phyloP scores from a whole-genome alignment of 53 echinoderm and acorn worm genomes.

The Crossaster papposus region DNA sequence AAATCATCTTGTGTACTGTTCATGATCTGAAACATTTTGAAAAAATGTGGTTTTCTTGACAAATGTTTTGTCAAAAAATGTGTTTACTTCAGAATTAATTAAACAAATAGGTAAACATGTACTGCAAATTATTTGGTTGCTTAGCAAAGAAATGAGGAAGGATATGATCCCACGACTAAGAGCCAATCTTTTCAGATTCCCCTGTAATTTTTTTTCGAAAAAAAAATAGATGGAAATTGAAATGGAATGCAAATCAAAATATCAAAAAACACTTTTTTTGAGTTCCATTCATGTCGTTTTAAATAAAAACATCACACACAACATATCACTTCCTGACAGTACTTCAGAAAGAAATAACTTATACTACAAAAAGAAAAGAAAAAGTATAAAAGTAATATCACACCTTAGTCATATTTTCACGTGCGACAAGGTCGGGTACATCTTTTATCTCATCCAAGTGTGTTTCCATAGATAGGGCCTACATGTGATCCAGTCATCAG shows the following conservation, averaged over 20 bases:
- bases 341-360: not conserved
- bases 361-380: not conserved
- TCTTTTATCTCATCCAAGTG: slow-evolving; percentile 20
- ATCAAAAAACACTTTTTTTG: no score
- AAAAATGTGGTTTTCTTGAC: slow-evolving; percentile 14
- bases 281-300: no score
- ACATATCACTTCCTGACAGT: slow-evolving; percentile 12
- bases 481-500: slow-evolving; percentile 38
- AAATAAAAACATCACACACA: slow-evolving; percentile 20
- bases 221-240: slow-evolving; percentile 6
- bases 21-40: slow-evolving; percentile 30
- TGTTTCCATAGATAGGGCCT: slow-evolving; percentile 18
- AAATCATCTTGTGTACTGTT: slow-evolving; percentile 26
- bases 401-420: slow-evolving; percentile 34
- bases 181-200: no score
- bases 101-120: slow-evolving; percentile 23
- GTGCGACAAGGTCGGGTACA: slow-evolving; percentile 9
- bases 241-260: slow-evolving; percentile 22
- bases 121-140: slow-evolving; percentile 16
- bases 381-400: not conserved
- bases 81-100: slow-evolving; percentile 22
- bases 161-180: not conserved
- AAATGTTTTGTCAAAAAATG: slow-evolving; percentile 12
- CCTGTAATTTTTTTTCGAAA: slow-evolving; percentile 8
- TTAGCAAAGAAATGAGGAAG: slow-evolving; percentile 28